Evolutionary conservation across 1,140 invertebrate genomes (phyloP).

Genomic region (Neodiprion pinetum): DNA sequence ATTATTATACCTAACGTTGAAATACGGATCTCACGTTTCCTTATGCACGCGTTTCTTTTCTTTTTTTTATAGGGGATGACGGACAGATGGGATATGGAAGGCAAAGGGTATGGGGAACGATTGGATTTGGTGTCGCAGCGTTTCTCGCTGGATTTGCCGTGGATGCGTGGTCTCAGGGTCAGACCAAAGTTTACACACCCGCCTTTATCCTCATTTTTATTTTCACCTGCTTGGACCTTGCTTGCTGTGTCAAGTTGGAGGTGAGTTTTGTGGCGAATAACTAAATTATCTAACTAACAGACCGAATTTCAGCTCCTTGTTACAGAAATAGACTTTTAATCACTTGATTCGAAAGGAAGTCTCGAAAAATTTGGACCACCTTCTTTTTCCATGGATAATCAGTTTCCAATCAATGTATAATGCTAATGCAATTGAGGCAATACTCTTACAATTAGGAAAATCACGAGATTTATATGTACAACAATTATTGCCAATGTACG

Average conservation of each 20-base stretch:
- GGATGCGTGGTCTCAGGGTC: slow-evolving; percentile 64
- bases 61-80: slow-evolving; percentile 57
- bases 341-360: too few relatives aligned
- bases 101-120: slow-evolving; percentile 81
- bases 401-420: too few relatives aligned
- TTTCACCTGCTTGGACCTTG: slow-evolving; percentile 69
- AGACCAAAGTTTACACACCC: slow-evolving; percentile 72
- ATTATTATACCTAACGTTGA: too few relatives aligned
- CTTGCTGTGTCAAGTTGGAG: slow-evolving; percentile 68
- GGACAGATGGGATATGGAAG: slow-evolving; percentile 74
- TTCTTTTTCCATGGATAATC: too few relatives aligned
- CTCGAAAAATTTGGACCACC: too few relatives aligned
- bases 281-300: too few relatives aligned
- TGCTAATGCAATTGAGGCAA: too few relatives aligned
- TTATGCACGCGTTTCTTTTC: not conserved
- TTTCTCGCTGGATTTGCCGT: slow-evolving; percentile 71
- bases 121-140: slow-evolving; percentile 75
- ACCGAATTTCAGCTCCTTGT: too few relatives aligned
- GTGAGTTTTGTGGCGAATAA: slow-evolving; percentile 49
- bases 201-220: slow-evolving; percentile 70
- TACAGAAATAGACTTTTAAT: too few relatives aligned
- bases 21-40: slow-evolving; percentile 14
- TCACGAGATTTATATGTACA: too few relatives aligned
- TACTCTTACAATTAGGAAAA: too few relatives aligned
- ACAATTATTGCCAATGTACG: too few relatives aligned